A percentile compares a stretch with the other conserved stretches of the same genome.
Evolutionary conservation across 2,113 vertebrate genomes (phyloP).

Genomic region (Ramphastos sulfuratus): DNA sequence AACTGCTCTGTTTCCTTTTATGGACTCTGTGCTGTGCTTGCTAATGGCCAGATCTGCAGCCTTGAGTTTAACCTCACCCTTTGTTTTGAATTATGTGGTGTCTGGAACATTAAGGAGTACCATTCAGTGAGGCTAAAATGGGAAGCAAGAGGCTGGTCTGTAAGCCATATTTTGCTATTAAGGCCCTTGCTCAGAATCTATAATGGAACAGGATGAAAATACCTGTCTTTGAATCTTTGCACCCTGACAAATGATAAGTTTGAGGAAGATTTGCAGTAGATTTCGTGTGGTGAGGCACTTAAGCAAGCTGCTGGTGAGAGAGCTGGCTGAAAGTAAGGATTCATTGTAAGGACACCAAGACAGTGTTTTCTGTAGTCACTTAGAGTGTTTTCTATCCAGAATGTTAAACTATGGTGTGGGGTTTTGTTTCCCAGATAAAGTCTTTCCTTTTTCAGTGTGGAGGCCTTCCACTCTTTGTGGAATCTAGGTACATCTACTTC

Average conservation of each 20-base stretch:
- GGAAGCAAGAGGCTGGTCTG: neutral
- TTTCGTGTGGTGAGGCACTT: neutral
- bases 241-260: neutral
- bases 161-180: neutral
- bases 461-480: neutral
- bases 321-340: neutral
- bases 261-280: neutral
- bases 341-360: neutral
- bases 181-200: neutral
- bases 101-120: neutral
- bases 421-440: neutral
- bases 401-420: neutral
- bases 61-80: neutral
- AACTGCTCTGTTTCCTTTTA: neutral
- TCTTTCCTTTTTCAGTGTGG: neutral
- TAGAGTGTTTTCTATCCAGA: neutral
- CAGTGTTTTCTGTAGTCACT: neutral
- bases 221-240: neutral
- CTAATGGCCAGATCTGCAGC: neutral
- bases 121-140: neutral
- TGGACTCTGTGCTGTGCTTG: neutral
- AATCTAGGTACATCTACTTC: neutral
- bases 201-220: neutral
- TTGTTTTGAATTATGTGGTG: neutral
- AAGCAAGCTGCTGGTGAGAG: neutral